Conservation (phyloP, 2,797 vertebrate genomes). For the Halcyon badia region DNA sequence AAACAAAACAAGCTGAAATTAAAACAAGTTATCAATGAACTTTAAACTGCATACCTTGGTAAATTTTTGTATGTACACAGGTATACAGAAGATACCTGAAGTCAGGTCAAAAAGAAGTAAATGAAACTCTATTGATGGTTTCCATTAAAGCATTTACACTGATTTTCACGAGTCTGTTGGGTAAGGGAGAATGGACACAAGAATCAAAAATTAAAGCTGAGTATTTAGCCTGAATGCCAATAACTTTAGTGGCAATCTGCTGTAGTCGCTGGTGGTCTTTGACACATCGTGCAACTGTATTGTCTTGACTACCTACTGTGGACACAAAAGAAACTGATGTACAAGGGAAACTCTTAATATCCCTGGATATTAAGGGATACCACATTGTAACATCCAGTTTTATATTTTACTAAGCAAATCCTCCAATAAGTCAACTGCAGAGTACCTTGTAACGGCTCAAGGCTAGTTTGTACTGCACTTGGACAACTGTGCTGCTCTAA, state of each 20-base stretch:
- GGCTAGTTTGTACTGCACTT: not conserved
- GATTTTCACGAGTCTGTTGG: not conserved
- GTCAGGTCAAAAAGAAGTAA: not conserved
- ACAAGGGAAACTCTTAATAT: not conserved
- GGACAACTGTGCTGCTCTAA: not conserved
- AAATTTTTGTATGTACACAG: not conserved
- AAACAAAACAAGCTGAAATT: not conserved
- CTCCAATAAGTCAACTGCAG: not conserved
- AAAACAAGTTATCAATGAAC: not conserved
- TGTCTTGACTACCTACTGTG: not conserved
- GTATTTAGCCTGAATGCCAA: not conserved
- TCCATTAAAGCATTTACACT: not conserved
- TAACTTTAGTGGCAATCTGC: not conserved
- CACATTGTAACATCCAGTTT: too few species aligned
- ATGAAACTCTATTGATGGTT: not conserved
- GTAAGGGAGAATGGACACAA: not conserved
- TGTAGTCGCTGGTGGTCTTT: not conserved
- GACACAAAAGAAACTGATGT: not conserved
- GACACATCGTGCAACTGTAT: not conserved
- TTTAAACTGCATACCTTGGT: not conserved
- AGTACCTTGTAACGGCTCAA: not conserved
- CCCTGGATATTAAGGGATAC: too few species aligned
- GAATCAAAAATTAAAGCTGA: not conserved
- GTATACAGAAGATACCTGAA: not conserved
- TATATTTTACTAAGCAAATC: not conserved